Evolutionary conservation across 2,113 vertebrate genomes (phyloP).

Genomic region (Vidua chalybeata): DNA sequence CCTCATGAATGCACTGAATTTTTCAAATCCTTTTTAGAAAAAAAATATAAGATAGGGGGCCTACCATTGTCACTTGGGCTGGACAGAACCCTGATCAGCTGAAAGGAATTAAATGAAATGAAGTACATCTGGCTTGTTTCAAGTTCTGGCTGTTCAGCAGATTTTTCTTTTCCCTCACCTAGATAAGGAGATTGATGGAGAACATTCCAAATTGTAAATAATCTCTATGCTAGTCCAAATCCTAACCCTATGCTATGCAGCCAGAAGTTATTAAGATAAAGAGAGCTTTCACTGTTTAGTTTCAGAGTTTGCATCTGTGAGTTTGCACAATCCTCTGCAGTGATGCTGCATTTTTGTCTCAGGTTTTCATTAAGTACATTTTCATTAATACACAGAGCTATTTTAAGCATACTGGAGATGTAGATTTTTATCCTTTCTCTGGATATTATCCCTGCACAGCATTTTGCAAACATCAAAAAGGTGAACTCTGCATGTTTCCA

Average conservation of each 20-base stretch:
- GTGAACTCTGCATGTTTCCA: rapidly evolving
- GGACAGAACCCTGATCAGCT: background rate
- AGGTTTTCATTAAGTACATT: background rate
- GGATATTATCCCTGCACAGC: background rate
- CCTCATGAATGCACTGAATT: background rate
- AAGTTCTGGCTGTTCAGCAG: background rate
- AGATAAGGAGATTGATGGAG: background rate
- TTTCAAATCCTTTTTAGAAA: background rate
- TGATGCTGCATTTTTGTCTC: background rate
- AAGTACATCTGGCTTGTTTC: background rate
- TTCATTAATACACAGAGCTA: background rate
- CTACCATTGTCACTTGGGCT: background rate
- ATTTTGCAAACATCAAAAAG: background rate
- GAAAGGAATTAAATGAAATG: background rate
- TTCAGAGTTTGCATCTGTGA: background rate
- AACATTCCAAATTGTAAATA: background rate
- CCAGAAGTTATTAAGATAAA: background rate
- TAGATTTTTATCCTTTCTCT: background rate
- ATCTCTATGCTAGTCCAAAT: background rate
- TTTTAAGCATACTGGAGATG: background rate
- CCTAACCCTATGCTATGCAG: background rate
- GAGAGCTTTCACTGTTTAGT: background rate
- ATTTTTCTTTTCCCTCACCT: background rate
- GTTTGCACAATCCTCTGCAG: background rate
- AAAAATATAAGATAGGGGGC: rapidly evolving